A percentile compares a stretch with the other conserved stretches of the same genome.
These are phyloP conservation scores for Caerostris extrusa DNA, from an alignment of 1,140 invertebrate species.

Conservation along the genomic window DNA sequence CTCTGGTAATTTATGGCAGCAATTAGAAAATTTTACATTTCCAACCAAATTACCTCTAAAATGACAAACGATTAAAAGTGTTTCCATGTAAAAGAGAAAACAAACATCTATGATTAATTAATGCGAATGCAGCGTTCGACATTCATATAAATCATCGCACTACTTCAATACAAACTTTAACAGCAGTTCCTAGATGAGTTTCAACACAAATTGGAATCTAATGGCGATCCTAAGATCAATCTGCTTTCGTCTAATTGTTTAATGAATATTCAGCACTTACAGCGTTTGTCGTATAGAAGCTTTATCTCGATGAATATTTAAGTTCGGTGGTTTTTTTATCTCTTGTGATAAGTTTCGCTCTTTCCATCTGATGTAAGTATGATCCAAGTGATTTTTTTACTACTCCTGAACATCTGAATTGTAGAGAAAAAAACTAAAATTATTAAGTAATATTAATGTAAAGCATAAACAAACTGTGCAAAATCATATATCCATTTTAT, in stretches of 20 bases:
- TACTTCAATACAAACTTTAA: conserved; percentile 40
- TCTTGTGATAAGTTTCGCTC: too few relatives aligned
- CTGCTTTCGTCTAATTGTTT: neutral
- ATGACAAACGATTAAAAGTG: conserved; percentile 22
- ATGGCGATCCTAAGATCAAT: conserved; percentile 2
- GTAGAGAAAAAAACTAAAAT: too few relatives aligned
- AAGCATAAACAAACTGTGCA: too few relatives aligned
- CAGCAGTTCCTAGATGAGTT: neutral
- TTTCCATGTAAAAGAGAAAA: neutral
- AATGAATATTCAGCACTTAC: conserved; percentile 26
- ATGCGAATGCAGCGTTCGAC: neutral
- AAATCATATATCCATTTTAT: too few relatives aligned
- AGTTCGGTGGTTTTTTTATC: neutral
- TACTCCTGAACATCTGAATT: too few relatives aligned
- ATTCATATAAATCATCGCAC: neutral
- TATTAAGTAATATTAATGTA: too few relatives aligned
- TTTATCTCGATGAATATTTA: neutral
- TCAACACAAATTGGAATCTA: conserved; percentile 29
- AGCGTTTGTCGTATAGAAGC: neutral
- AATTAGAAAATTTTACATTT: conserved; percentile 22
- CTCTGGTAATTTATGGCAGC: neutral
- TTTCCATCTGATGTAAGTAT: too few relatives aligned
- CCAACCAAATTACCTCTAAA: neutral
- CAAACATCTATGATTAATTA: neutral
- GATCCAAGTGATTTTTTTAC: too few relatives aligned